Evolutionary conservation across 2,797 vertebrate species (phyloP), one percentile per base, ranked within the genome.

Genomic region (Podarcis lilfordi): DNA sequence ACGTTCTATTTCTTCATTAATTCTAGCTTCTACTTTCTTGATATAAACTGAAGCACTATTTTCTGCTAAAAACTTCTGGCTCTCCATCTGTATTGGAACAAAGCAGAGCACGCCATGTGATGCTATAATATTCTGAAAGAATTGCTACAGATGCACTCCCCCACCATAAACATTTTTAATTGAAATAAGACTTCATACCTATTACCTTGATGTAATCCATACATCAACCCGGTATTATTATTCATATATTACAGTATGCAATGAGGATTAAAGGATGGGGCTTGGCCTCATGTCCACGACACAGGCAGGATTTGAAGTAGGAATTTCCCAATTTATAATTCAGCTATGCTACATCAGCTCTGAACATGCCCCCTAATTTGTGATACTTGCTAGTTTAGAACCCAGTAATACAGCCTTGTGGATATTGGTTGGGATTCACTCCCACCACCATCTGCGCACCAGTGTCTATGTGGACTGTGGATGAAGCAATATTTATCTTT

Each of bases 11-110:
- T 99, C 98, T 97, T 99, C 98, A 95, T 99, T 99, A 97, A 99
- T 99, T 96, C 98, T 98, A 95, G 98, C 98, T 96, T 99, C 98
- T 93, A 99, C 98, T 96, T 99, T 99, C 96, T 99, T 99, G 96
- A 99, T 99, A 97, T 99, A 99, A 55, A 99, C 98, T 84, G 98
- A 99, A 95, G 98, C 98, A 96, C 98, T 99, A 96, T 99, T 99
- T 97, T 99, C 98, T 82, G 98, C 98, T 94, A 99, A 97, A 96
- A 99, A 99, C 96, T 99, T 99, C 96, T 99, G 98, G 95, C 98
- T 99, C 96, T 99, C 98, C 98, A 99, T 99, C 98, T 99, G 94
- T 84, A 87, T 94, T 91, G 75, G 93, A 96, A 93, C n/a, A 76
- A 71, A 59, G 21, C 27, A 64, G 27, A 61, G 35, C 6, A 45